A percentile compares a stretch with the other conserved stretches of the same genome.
These are phyloP conservation scores for Plemyria rubiginata DNA, from an alignment of 2,888 invertebrate genomes.

Conservation along the genomic window DNA sequence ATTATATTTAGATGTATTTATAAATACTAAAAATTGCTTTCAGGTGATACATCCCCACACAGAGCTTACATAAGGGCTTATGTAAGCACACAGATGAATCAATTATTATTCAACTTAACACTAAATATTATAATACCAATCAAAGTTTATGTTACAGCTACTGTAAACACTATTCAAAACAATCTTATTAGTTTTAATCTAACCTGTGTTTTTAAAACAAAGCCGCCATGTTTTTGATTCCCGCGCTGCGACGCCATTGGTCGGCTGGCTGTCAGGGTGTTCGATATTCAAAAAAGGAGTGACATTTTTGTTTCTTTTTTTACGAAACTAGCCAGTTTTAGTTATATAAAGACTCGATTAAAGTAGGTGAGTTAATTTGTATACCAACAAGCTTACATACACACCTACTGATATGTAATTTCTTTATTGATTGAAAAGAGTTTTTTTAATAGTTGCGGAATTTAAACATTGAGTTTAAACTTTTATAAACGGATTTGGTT, in stretches of 20 bases:
- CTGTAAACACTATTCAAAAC: slow-evolving; percentile 39
- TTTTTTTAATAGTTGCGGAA: no score
- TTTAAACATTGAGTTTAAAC: no score
- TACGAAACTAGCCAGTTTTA: background rate
- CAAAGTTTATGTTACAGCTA: slow-evolving; percentile 38
- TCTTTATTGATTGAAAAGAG: no score
- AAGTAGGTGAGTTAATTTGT: background rate
- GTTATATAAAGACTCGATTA: background rate
- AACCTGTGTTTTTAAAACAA: slow-evolving; percentile 43
- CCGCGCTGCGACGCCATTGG: slow-evolving; percentile 49
- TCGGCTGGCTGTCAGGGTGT: slow-evolving; percentile 37
- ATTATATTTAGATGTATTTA: no score
- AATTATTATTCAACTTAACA: slow-evolving; percentile 30
- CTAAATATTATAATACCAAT: slow-evolving; percentile 45
- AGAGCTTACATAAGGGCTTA: slow-evolving; percentile 4
- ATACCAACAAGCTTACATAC: background rate
- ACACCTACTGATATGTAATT: no score
- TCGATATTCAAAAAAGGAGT: slow-evolving; percentile 12
- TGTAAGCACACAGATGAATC: slow-evolving; percentile 26
- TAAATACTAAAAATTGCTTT: no score
- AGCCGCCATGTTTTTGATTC: slow-evolving; percentile 46
- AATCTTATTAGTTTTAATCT: slow-evolving; percentile 44
- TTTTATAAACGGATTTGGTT: no score
- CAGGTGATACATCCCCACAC: no score
- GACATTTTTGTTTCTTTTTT: background rate